Base-by-base conservation (phyloP, 2,797 vertebrate genomes). In the Galagoides demidoff region DNA sequence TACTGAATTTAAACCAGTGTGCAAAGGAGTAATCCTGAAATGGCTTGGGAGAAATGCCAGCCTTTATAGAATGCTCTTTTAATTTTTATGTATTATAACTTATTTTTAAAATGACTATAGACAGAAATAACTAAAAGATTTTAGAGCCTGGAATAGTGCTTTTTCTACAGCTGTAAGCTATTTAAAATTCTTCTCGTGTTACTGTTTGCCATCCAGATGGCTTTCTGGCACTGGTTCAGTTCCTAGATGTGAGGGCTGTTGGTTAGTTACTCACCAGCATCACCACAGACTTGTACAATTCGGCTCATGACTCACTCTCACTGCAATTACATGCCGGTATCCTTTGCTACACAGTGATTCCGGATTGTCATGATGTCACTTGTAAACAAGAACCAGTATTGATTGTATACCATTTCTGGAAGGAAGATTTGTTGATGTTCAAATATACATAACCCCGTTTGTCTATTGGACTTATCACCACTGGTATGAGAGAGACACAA, bases 141-240 rank as follows among this genome's bases (percentile, higher is more conserved):
- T 96, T 95, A 66, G 79, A 92, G 95, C 92, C 94, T 86, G 85
- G 95, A 97, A 96, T 96, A 97, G 92, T 85, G 83, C 70, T 88
- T 96, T 97, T 95, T 76, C 97, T 94, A 96, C 93, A 96, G 94
- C 96, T 98, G 97, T 96, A 95, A 97, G 97, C 97, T 98, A 97
- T 97, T 98, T 98, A 92, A 97, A 96, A 98, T 97, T 96, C 98
- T 89, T 95, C 96, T 97, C 93, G 3, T 96, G 95, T 91, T 98
- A 70, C 37, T 97, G 66, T 98, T 98, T 95, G 96, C 94, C 16
- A 52, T 94, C 85, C 97, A 97, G 97, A 98, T 98, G 97, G 96
- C 97, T 97, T 96, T 96, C 90, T 98, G 98, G 97, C 98, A 97
- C 77, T 81, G 55, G 97, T 95, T 98, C 97, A 86, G 88, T 97